phyloP scores from a whole-genome alignment of 23 tunicate species.

The Halocynthia roretzi region DNA sequence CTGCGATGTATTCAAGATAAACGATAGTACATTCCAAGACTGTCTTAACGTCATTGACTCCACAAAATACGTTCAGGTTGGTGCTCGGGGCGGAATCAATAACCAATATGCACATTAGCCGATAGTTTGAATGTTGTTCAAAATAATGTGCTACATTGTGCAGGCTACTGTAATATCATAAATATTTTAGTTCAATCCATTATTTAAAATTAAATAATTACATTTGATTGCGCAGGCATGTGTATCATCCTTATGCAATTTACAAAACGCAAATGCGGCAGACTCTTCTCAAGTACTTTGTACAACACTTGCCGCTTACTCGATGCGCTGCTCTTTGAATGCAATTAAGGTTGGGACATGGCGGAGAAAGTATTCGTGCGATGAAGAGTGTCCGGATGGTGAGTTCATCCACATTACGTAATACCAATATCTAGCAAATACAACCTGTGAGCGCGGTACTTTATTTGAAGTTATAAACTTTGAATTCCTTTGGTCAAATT shows the following conservation, averaged over 20 bases:
- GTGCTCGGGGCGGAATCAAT: too few relatives aligned
- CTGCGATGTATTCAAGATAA: not conserved
- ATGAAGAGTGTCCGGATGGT: constrained; percentile 49
- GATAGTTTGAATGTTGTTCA: not conserved
- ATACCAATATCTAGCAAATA: not conserved
- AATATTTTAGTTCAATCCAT: too few relatives aligned
- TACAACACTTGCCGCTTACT: constrained; percentile 17
- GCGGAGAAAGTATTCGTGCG: constrained; percentile 37
- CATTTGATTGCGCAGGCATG: not conserved
- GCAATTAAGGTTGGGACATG: constrained; percentile 22
- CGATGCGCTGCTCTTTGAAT: constrained; percentile 22
- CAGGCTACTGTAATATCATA: too few relatives aligned
- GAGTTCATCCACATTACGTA: not conserved
- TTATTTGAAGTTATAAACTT: not conserved
- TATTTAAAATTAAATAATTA: too few relatives aligned
- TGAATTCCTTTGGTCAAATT: not conserved
- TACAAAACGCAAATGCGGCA: not conserved
- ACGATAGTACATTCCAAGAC: not conserved
- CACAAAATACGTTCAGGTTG: not conserved
- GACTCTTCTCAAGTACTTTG: not conserved
- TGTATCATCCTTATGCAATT: not conserved
- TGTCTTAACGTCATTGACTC: not conserved
- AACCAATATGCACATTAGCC: not conserved
- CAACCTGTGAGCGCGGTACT: not conserved
- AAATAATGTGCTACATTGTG: not conserved